Base-by-base conservation (phyloP, 1,140 invertebrate genomes). In the Drosophila kohkoa region DNA sequence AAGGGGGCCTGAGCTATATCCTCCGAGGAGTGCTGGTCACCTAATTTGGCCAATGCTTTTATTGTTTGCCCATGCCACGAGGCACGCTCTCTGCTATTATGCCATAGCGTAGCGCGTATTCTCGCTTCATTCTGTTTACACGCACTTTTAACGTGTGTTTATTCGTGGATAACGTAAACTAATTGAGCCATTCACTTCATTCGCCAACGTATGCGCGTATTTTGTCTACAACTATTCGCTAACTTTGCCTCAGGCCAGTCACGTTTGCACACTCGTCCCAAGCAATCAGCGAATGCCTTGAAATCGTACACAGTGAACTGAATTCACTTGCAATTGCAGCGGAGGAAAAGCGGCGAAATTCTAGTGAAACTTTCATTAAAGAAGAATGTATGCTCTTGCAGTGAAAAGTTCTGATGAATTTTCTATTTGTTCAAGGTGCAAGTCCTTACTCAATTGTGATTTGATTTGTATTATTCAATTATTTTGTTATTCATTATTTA, bases 111-210 rank as follows among this genome's bases (percentile, higher is more conserved):
- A 10, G 35, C 35, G 62, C 71, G 49, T 38, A 57, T 57, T 51
- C 57, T 55, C 20, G 20, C 46, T 13, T 54, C 43, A 52, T 28
- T 66, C 62, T 87, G 83, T 83, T 88, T 87, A 77, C 85, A 88
- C 85, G 85, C 83, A 88, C 75, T 83, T 89, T 89, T 85, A 85
- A 81, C 68, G 41, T 43, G 78, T 89, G 85, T 88, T 78, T 89
- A 89, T 85, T 81, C 65, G 71, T 78, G 64, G 75, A 63, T 73
- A 85, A 76, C 68, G 64, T 72, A 69, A 81, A 88, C 85, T 88
- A 88, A 88, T 88, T 88, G 85, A 88, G 75, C 75, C 78, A 87
- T 81, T 71, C 48, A 51, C 45, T 75, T 48, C 8, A 16, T 38
- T 8, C n/a, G 16, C 30, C 38, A 46, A 73, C 64, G 79, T 82